phyloP scores from a whole-genome alignment of 2,888 invertebrate species.

The Euproctis similis region DNA sequence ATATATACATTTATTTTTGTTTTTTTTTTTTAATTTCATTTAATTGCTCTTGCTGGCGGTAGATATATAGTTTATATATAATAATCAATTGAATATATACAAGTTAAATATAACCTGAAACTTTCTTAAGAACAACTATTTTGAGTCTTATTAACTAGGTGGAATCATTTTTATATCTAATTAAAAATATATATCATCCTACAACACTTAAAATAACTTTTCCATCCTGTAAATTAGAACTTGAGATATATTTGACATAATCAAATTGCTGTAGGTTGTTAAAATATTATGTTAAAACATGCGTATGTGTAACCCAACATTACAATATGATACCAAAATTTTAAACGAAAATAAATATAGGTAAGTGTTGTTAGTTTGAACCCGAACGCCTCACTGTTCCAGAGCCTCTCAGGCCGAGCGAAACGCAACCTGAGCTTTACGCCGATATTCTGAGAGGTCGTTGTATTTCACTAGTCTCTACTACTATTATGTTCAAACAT shows the following conservation, averaged over 20 bases:
- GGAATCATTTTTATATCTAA: constrained; percentile 48
- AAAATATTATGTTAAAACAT: not conserved
- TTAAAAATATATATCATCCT: too few relatives aligned
- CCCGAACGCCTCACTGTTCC: too few relatives aligned
- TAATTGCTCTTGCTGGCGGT: constrained; percentile 33
- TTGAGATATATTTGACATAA: constrained; percentile 5
- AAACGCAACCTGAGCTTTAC: too few relatives aligned
- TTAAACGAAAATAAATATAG: too few relatives aligned
- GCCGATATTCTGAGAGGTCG: too few relatives aligned
- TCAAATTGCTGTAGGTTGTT: not conserved
- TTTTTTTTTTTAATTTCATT: constrained; percentile 51
- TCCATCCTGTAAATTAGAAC: constrained; percentile 1
- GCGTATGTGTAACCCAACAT: constrained; percentile 1
- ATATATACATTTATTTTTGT: constrained; percentile 56
- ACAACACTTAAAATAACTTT: constrained; percentile 17
- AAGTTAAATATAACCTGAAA: constrained; percentile 54
- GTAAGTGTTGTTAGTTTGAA: too few relatives aligned
- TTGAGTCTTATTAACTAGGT: constrained; percentile 67
- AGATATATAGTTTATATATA: constrained; percentile 62
- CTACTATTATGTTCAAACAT: too few relatives aligned
- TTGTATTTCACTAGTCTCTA: too few relatives aligned
- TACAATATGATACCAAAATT: not conserved
- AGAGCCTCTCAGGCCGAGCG: too few relatives aligned
- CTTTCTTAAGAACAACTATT: constrained; percentile 59
- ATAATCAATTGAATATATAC: constrained; percentile 65